Conservation (phyloP, 2,113 vertebrate species). For the Mirounga angustirostris region DNA sequence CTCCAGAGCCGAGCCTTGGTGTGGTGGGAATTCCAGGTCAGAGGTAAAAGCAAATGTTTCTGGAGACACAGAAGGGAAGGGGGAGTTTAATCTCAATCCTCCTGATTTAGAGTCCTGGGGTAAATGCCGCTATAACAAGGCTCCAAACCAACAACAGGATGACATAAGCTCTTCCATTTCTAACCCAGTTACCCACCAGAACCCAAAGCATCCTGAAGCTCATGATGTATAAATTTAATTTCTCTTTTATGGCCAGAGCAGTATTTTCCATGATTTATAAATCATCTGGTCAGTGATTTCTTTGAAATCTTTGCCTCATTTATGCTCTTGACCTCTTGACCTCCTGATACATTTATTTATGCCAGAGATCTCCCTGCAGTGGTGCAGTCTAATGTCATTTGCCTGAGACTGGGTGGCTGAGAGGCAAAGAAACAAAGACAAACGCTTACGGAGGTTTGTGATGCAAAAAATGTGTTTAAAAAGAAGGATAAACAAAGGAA, state of each 20-base stretch:
- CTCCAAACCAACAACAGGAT: constrained; percentile 67
- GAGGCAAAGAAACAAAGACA: constrained; percentile 80
- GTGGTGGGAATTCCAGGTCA: constrained; percentile 74
- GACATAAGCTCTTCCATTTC: constrained; percentile 76
- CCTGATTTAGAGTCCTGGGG: constrained; percentile 63
- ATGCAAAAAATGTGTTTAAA: constrained; percentile 81
- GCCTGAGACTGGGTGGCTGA: constrained; percentile 80
- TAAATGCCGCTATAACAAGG: constrained; percentile 47
- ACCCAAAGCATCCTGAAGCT: constrained; percentile 80
- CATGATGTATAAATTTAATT: constrained; percentile 78
- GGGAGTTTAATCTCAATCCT: background rate
- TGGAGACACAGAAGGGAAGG: constrained; percentile 55
- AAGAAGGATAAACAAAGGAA: constrained; percentile 83
- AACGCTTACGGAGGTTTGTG: constrained; percentile 60
- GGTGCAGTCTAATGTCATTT: constrained; percentile 78
- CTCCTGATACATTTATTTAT: constrained; percentile 85
- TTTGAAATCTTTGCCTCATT: constrained; percentile 87
- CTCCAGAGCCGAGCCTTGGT: constrained; percentile 12
- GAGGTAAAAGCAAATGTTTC: constrained; percentile 79
- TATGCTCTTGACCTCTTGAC: constrained; percentile 79
- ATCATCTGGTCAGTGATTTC: constrained; percentile 82
- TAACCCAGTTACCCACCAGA: constrained; percentile 82
- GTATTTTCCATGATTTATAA: constrained; percentile 84
- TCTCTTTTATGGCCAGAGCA: constrained; percentile 83
- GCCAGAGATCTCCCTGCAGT: constrained; percentile 81